Conservation (phyloP, 2,797 vertebrate species). For the Mastacembelus armatus region DNA sequence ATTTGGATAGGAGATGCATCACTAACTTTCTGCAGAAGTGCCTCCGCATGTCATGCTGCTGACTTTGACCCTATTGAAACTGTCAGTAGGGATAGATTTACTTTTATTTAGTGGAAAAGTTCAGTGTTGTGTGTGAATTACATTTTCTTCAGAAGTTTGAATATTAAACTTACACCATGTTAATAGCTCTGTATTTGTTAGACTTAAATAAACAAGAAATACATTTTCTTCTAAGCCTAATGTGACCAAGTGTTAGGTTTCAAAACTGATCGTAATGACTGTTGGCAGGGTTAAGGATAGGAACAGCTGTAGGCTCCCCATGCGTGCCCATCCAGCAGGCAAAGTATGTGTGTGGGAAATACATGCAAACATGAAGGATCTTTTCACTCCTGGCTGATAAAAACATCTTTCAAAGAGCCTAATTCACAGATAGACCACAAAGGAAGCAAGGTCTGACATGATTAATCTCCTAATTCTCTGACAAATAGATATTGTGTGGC, state of each 20-base stretch:
- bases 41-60: conserved; percentile 70
- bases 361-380: conserved; percentile 63
- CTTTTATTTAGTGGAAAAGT: conserved; percentile 65
- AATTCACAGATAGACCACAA: conserved; percentile 70
- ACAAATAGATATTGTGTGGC: conserved; percentile 70
- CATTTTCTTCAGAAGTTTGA: conserved; percentile 34
- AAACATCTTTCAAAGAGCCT: conserved; percentile 69
- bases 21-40: conserved; percentile 68
- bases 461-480: conserved; percentile 76
- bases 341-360: conserved; percentile 64
- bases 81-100: conserved; percentile 52
- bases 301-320: conserved; percentile 68
- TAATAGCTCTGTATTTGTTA: conserved; percentile 49
- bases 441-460: conserved; percentile 67
- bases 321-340: conserved; percentile 45
- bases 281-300: conserved; percentile 58
- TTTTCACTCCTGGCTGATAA: conserved; percentile 50
- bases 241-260: conserved; percentile 54
- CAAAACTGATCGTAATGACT: conserved; percentile 50
- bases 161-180: conserved; percentile 45
- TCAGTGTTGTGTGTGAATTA: conserved; percentile 49
- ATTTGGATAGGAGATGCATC: conserved; percentile 77
- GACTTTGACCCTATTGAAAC: conserved; percentile 63
- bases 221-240: conserved; percentile 51
- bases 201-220: conserved; percentile 63